Percentiles rank a stretch among this genome's conserved stretches.
Conservation (phyloP, 2,113 vertebrate genomes). For the Pantherophis guttatus region DNA sequence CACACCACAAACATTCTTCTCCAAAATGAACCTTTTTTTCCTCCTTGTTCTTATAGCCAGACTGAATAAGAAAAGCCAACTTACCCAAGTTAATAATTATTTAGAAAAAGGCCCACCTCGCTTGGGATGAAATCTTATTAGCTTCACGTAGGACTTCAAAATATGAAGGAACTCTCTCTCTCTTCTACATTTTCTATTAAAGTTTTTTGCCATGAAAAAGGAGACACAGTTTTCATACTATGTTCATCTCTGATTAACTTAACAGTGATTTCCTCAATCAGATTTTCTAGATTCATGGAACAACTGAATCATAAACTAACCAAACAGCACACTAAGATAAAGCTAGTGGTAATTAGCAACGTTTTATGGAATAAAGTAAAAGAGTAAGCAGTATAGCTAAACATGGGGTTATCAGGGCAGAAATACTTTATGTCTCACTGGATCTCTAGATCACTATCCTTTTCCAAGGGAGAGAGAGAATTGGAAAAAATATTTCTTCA, state of each 20-base stretch:
- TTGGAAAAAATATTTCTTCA: neutral
- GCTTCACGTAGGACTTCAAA: too few relatives aligned
- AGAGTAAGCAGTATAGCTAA: neutral
- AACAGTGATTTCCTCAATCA: neutral
- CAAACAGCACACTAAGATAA: neutral
- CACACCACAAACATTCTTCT: neutral
- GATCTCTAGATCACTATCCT: neutral
- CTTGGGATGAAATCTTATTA: neutral
- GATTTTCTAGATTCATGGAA: neutral
- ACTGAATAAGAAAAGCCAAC: neutral
- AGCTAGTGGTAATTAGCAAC: neutral
- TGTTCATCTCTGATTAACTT: neutral
- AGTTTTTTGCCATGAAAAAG: neutral
- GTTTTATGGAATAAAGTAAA: neutral
- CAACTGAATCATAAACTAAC: neutral
- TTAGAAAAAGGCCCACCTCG: neutral
- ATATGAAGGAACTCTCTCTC: neutral
- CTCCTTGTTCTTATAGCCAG: neutral
- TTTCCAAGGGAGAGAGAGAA: neutral
- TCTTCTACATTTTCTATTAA: neutral
- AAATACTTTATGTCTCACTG: neutral
- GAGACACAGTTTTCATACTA: neutral
- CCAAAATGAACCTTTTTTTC: neutral
- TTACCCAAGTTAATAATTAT: too few relatives aligned
- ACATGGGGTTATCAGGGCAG: neutral